Conservation (phyloP, 2,797 vertebrate genomes). For the Pangasius mekongensis region DNA sequence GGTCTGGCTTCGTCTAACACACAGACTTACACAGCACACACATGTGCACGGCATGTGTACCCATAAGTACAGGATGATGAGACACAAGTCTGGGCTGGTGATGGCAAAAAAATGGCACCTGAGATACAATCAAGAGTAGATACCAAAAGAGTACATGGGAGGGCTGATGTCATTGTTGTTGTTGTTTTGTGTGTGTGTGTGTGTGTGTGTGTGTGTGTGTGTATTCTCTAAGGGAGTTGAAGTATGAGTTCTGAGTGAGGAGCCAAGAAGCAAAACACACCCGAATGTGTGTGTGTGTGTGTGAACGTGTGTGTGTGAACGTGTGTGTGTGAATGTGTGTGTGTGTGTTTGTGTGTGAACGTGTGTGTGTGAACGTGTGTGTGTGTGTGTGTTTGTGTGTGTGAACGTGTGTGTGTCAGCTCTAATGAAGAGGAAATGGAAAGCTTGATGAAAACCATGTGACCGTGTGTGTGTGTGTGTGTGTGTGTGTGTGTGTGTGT, state of each 20-base stretch:
- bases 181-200: not conserved
- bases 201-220: not conserved
- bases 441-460: constrained; percentile 49
- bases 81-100: not conserved
- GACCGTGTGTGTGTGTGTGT: constrained; percentile 31
- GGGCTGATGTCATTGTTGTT: not conserved
- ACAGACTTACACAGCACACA: not conserved
- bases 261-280: too few relatives aligned
- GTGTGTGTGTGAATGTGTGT: constrained; percentile 15
- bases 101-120: not conserved
- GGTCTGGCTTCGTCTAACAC: constrained; percentile 6
- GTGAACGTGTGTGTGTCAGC: not conserved
- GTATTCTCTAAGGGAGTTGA: too few relatives aligned
- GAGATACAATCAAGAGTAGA: not conserved
- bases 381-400: constrained; percentile 10
- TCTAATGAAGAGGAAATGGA: constrained; percentile 47
- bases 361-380: constrained; percentile 2
- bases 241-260: too few relatives aligned
- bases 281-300: not conserved
- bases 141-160: not conserved
- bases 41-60: not conserved
- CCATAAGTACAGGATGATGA: not conserved
- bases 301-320: not conserved
- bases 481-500: constrained; percentile 33
- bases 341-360: not conserved